Evolutionary conservation across 2,888 invertebrate genomes (phyloP), one percentile per base, ranked within the genome.

Genomic region (Melieria crassipennis): DNA sequence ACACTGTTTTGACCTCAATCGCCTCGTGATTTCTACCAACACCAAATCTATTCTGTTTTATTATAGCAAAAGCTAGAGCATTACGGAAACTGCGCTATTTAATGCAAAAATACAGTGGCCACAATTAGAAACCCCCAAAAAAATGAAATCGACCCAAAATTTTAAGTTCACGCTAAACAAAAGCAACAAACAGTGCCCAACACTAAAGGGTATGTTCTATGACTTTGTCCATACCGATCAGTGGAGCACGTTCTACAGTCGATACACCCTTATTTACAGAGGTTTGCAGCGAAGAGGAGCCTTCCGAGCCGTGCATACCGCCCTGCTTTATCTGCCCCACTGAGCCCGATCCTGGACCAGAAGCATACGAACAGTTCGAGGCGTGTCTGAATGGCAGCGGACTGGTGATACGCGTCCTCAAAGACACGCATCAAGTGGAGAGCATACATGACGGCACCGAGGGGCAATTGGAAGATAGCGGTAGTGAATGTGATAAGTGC

Each of bases 331-430:
- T 82, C 43, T 76, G 78, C 43, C 78, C 81, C 5, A 74, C 73
- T 5, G 75, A 74, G 43, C 82, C 79, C 0, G 80, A 82, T 45
- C 81, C 81, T n/a, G 83, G 84, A 7, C 82, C 83, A 0, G 85
- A 86, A 13, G 83, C 82, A 5, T 87, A 84, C 61, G 86, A 87
- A 56, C 85, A 85, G 73, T 87, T 87, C 71, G 85, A 87, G 75
- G 87, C 87, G 1, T 81, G 81, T 63, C 77, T 85, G 2, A 85
- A 85, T 77, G 87, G 86, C 57, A 86, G 85, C 69, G 84, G 84
- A 11, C 75, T 87, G 5, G 82, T 80, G 13, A 83, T 87, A 66
- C 82, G 87, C 0, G 85, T 87, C 4, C 78, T 84, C 3, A 87
- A 86, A 76, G 82, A 85, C 43, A 83, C 80, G 0, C 84, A 86